Evolutionary conservation across 2,797 vertebrate species (phyloP).

Genomic region (Gallinago solitaria): DNA sequence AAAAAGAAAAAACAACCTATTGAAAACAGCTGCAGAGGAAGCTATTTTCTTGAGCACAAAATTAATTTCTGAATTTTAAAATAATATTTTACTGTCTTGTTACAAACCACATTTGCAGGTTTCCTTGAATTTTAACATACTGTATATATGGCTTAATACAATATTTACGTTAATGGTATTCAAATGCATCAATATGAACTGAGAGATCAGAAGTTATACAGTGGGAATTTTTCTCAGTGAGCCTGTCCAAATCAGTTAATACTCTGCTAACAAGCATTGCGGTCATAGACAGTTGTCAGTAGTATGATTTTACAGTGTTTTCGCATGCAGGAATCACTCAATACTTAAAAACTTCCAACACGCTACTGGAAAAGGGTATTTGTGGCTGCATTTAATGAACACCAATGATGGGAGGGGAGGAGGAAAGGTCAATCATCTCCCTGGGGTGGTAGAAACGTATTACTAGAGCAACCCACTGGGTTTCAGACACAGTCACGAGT

Average conservation of each 20-base stretch:
- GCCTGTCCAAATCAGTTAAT: background rate
- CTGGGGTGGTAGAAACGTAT: background rate
- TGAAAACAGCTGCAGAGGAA: background rate
- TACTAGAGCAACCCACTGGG: background rate
- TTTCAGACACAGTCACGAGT: background rate
- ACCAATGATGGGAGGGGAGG: background rate
- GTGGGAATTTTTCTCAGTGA: background rate
- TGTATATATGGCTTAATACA: background rate
- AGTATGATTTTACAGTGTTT: background rate
- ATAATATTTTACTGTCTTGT: background rate
- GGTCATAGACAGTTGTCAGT: background rate
- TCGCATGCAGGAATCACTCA: background rate
- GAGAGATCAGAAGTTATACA: background rate
- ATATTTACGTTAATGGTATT: background rate
- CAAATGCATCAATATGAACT: background rate
- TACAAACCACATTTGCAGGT: background rate
- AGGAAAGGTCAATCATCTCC: background rate
- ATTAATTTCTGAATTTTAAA: conserved; percentile 17
- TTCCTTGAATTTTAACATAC: background rate
- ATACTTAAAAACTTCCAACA: background rate
- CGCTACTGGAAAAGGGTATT: background rate
- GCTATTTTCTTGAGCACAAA: background rate
- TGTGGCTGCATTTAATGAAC: background rate
- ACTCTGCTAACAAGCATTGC: background rate
- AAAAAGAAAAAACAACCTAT: background rate